These are phyloP conservation scores for Galago senegalensis DNA, from an alignment of 2,797 vertebrate genomes.

Conservation along the genomic window DNA sequence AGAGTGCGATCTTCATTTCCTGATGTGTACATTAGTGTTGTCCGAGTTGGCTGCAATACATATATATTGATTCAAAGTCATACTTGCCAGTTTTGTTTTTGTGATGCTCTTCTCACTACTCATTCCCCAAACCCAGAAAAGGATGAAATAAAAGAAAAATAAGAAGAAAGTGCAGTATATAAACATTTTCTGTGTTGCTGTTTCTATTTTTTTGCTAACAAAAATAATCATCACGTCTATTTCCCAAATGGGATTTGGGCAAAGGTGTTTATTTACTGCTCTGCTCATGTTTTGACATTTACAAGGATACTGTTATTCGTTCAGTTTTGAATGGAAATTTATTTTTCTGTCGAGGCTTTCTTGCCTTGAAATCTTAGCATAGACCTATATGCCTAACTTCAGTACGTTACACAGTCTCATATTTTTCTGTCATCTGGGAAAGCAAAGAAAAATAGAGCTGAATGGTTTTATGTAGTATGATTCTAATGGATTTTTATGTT, in stretches of 20 bases:
- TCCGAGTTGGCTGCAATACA: conserved; percentile 30
- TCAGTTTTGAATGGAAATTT: conserved; percentile 28
- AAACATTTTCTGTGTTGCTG: not conserved
- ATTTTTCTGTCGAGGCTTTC: not conserved
- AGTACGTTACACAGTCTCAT: not conserved
- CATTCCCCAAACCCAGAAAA: not conserved
- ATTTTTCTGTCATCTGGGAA: conserved; percentile 32
- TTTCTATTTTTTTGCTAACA: conserved; percentile 29
- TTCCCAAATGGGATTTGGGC: not conserved
- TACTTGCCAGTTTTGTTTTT: conserved; percentile 25
- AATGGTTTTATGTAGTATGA: conserved; percentile 68
- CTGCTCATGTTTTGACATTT: conserved; percentile 58
- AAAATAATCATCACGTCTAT: not conserved
- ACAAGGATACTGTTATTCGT: conserved; percentile 44
- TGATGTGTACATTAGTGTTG: not conserved
- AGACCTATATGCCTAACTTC: not conserved
- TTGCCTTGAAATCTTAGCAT: conserved; percentile 22
- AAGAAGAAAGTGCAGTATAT: not conserved
- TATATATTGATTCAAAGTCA: not conserved
- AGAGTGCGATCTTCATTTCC: not conserved
- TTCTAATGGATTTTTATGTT: conserved; percentile 6
- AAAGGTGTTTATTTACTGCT: conserved; percentile 53
- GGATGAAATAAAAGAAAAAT: not conserved
- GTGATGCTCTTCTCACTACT: not conserved
- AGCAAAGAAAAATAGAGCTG: conserved; percentile 59